Evolutionary conservation across 1,140 invertebrate species (phyloP).

Genomic region (Drosophila ananassae): DNA sequence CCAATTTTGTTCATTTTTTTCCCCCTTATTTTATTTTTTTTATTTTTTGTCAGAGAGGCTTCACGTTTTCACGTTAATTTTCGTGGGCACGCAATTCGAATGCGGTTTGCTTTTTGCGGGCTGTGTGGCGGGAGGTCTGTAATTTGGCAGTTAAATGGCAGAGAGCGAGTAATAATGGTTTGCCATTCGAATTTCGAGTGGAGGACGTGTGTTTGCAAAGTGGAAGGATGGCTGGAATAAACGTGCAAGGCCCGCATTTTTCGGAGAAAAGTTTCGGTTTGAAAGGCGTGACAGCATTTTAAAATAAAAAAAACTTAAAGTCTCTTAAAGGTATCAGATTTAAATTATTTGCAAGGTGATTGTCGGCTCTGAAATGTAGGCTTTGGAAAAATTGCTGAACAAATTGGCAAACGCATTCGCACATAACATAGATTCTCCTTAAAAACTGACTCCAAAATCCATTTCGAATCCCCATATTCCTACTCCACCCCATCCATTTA

Average conservation of each 20-base stretch:
- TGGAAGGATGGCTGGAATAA: conserved; percentile 7
- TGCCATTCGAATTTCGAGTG: conserved; percentile 39
- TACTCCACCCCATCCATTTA: conserved; percentile 7
- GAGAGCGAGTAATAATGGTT: conserved; percentile 49
- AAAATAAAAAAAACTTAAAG: conserved; percentile 1
- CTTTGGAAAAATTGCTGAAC: neutral
- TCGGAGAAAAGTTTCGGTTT: neutral
- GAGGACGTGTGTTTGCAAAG: conserved; percentile 19
- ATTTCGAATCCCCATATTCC: conserved; percentile 10
- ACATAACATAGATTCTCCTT: conserved; percentile 34
- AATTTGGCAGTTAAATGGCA: conserved; percentile 67
- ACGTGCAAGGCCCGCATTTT: neutral
- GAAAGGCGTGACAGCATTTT: conserved; percentile 9
- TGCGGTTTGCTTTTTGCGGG: conserved; percentile 40
- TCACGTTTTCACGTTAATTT: conserved; percentile 66
- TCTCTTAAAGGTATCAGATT: neutral
- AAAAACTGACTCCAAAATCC: conserved; percentile 33
- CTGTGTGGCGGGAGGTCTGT: conserved; percentile 33
- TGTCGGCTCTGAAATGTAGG: conserved; percentile 8
- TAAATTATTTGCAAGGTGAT: neutral
- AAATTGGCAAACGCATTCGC: conserved; percentile 24
- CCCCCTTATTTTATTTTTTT: conserved; percentile 10
- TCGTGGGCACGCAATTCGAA: conserved; percentile 62
- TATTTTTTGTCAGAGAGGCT: conserved; percentile 18
- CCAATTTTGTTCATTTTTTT: conserved; percentile 12